Evolutionary conservation across 2,113 vertebrate species (phyloP).

Genomic region (Tupaia chinensis): DNA sequence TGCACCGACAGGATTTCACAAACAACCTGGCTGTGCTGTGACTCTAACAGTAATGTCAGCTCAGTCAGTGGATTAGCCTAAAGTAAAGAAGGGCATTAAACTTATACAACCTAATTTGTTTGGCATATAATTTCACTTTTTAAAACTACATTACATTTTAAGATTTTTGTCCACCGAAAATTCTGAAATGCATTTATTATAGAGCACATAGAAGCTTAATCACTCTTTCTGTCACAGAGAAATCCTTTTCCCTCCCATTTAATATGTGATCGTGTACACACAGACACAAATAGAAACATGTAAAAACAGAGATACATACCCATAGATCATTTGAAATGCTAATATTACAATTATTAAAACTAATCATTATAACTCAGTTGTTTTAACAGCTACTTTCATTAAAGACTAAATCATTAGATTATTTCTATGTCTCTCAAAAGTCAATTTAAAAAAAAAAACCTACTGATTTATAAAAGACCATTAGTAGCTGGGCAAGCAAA

Average conservation of each 20-base stretch:
- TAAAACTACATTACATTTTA: conserved; percentile 39
- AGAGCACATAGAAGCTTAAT: conserved; percentile 32
- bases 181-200: conserved; percentile 9
- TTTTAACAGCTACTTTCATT: conserved; percentile 71
- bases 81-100: conserved; percentile 63
- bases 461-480: conserved; percentile 42
- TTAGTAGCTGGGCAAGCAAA: conserved; percentile 33
- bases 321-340: background rate
- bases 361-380: conserved; percentile 69
- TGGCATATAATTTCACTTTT: conserved; percentile 56
- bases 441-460: conserved; percentile 58
- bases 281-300: background rate
- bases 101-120: conserved; percentile 57
- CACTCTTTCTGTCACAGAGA: conserved; percentile 29
- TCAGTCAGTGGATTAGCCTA: conserved; percentile 63
- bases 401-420: conserved; percentile 65
- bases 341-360: conserved; percentile 61
- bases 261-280: conserved; percentile 18
- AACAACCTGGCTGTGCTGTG: conserved; percentile 71
- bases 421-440: conserved; percentile 51
- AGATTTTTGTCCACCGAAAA: background rate
- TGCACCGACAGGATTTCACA: conserved; percentile 73
- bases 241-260: background rate
- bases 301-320: background rate
- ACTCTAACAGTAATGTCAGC: conserved; percentile 71